phyloP scores from a whole-genome alignment of 1,140 invertebrate genomes.

The Harlomillsia oculata region DNA sequence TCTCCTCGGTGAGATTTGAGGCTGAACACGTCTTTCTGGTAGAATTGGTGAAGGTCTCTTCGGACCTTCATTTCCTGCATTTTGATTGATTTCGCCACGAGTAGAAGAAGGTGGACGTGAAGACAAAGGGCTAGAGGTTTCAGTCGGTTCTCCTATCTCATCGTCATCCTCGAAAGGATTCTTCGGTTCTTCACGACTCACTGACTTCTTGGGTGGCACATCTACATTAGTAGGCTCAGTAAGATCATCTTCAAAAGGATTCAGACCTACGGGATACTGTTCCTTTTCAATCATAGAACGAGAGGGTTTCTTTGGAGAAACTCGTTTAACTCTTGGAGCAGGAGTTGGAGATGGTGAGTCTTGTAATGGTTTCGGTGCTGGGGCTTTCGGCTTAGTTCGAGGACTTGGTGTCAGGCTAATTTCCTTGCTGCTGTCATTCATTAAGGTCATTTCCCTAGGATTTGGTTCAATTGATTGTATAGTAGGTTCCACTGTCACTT shows the following conservation, averaged over 20 bases:
- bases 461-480: too few relatives aligned
- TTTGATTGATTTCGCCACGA: background rate
- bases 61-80: background rate
- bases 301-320: too few relatives aligned
- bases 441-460: too few relatives aligned
- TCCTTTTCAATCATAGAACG: too few relatives aligned
- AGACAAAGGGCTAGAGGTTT: conserved; percentile 36
- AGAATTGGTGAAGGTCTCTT: conserved; percentile 1
- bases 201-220: background rate
- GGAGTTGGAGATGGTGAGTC: background rate
- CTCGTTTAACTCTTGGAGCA: background rate
- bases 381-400: conserved; percentile 1
- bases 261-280: conserved; percentile 63
- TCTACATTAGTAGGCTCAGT: conserved; percentile 33
- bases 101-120: conserved; percentile 14
- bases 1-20: background rate
- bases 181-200: conserved; percentile 32
- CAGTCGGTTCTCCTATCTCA: conserved; percentile 45
- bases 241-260: conserved; percentile 52
- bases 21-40: background rate
- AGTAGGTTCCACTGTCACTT: too few relatives aligned
- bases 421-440: too few relatives aligned
- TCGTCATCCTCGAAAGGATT: conserved; percentile 51
- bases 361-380: background rate
- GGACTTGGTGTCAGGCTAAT: conserved; percentile 3